These are phyloP conservation scores for Pangasius sanitwongsei DNA, from an alignment of 2,797 vertebrate genomes.

Conservation along the genomic window DNA sequence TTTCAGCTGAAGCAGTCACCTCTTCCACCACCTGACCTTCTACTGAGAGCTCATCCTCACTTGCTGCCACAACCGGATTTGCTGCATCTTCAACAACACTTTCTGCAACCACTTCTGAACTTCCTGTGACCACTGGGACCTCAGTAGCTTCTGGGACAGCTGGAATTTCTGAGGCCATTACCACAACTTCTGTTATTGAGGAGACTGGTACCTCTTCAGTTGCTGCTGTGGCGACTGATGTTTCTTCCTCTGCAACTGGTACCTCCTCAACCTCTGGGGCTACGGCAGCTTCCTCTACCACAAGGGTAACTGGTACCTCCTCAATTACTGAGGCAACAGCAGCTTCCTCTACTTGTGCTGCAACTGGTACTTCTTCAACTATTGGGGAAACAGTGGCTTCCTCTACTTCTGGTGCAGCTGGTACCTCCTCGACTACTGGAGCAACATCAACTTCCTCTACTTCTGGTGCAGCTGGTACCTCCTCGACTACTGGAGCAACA, in stretches of 20 bases:
- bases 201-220: background rate
- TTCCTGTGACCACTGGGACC: constrained; percentile 3
- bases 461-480: background rate
- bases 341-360: constrained; percentile 24
- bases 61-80: background rate
- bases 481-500: background rate
- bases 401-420: background rate
- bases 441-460: constrained; percentile 11
- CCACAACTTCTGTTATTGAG: background rate
- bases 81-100: background rate
- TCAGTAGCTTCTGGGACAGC: constrained; percentile 12
- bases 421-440: constrained; percentile 11
- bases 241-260: constrained; percentile 40
- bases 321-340: background rate
- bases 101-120: background rate
- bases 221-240: background rate
- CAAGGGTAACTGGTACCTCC: background rate
- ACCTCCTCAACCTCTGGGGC: background rate
- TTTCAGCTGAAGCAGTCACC: constrained; percentile 31
- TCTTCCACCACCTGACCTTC: constrained; percentile 26
- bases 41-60: background rate
- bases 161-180: background rate
- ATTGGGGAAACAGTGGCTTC: background rate
- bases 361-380: constrained; percentile 8
- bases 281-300: background rate